These are phyloP conservation scores for Drosophila neotestacea DNA, from an alignment of 2,888 invertebrate species.

Conservation along the genomic window DNA sequence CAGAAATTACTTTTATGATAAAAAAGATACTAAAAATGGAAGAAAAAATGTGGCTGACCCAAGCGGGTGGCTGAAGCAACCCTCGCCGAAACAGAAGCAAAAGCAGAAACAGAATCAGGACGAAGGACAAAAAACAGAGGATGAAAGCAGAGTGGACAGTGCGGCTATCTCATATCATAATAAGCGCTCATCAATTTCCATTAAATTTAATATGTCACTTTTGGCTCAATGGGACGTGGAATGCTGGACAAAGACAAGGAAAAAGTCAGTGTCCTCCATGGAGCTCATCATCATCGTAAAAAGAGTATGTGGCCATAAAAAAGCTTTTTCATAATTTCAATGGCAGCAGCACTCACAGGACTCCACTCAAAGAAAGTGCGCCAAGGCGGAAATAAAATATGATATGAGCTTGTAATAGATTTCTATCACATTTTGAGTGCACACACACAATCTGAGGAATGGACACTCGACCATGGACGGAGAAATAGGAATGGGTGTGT, in stretches of 20 bases:
- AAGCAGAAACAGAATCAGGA: constrained; percentile 1
- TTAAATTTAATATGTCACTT: constrained; percentile 84
- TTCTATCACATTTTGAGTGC: constrained; percentile 79
- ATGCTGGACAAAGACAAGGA: constrained; percentile 33
- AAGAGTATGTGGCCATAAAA: constrained; percentile 78
- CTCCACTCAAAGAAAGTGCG: constrained; percentile 39
- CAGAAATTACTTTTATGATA: constrained; percentile 78
- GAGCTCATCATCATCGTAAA: constrained; percentile 70
- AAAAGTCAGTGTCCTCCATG: constrained; percentile 28
- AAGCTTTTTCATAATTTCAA: constrained; percentile 84
- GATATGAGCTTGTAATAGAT: constrained; percentile 82
- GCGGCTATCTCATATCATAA: constrained; percentile 82
- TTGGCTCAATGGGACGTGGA: constrained; percentile 60
- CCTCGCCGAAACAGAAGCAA: constrained; percentile 15
- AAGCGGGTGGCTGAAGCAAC: constrained; percentile 29
- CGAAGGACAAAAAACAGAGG: constrained; percentile 5
- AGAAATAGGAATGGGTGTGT: constrained; percentile 15
- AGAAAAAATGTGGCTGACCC: constrained; percentile 46
- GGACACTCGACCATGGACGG: constrained; percentile 14
- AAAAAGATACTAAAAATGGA: constrained; percentile 56
- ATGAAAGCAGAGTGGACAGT: constrained; percentile 28
- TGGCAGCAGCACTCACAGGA: constrained; percentile 33
- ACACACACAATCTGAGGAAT: constrained; percentile 13
- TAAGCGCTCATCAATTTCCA: constrained; percentile 84
- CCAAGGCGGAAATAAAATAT: constrained; percentile 76